These are phyloP conservation scores for Altica lythri DNA, from an alignment of 2,888 invertebrate species.

Conservation along the genomic window DNA sequence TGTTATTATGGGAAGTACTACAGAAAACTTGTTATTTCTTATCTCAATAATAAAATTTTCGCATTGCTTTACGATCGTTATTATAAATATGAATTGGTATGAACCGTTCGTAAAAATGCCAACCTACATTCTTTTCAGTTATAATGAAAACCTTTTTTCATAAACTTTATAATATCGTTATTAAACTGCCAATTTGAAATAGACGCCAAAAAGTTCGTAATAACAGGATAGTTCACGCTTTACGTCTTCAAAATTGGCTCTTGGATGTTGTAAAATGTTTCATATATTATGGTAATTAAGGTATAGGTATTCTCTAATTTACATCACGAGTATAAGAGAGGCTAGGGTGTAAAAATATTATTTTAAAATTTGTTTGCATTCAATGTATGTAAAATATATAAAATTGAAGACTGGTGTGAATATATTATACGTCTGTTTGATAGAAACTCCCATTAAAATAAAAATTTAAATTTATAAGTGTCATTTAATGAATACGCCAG, in stretches of 20 bases:
- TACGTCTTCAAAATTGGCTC: not conserved
- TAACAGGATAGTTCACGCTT: conserved; percentile 12
- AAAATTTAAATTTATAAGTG: too few relatives aligned
- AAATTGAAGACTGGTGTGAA: too few relatives aligned
- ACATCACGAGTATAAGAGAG: not conserved
- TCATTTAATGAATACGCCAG: too few relatives aligned
- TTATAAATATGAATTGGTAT: conserved; percentile 14
- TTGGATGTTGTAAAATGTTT: conserved; percentile 1
- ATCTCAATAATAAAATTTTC: conserved; percentile 8
- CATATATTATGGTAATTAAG: not conserved
- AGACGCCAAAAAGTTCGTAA: conserved; percentile 12
- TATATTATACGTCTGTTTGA: too few relatives aligned
- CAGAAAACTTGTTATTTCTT: too few relatives aligned
- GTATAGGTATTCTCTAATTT: too few relatives aligned
- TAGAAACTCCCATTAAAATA: too few relatives aligned
- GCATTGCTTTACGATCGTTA: conserved; percentile 14
- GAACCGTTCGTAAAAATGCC: conserved; percentile 12
- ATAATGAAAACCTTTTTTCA: conserved; percentile 17
- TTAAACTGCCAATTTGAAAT: conserved; percentile 22
- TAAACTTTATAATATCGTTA: conserved; percentile 20
- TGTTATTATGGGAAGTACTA: too few relatives aligned
- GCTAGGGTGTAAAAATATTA: too few relatives aligned
- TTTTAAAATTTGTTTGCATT: too few relatives aligned
- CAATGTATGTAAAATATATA: too few relatives aligned
- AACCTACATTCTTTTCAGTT: conserved; percentile 16